Percentiles rank a stretch among this genome's conserved stretches.
These are phyloP conservation scores for Scelioninae gen. 1 DNA, from an alignment of 2,888 invertebrate genomes.

Conservation along the genomic window DNA sequence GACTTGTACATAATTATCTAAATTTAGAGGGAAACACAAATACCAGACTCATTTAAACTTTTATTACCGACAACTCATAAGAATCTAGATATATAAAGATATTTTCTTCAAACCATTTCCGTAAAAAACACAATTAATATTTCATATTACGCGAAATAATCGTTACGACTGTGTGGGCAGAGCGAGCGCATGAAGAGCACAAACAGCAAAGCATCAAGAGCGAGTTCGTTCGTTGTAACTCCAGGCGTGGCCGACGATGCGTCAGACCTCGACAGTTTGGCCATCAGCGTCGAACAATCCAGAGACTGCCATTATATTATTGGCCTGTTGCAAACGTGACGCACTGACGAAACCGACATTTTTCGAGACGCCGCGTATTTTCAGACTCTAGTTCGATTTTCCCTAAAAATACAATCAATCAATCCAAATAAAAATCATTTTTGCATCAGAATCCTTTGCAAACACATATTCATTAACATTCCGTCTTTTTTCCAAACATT, in stretches of 20 bases:
- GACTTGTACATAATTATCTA: too few species aligned
- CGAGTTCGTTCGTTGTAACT: constrained; percentile 55
- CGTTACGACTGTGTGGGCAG: constrained; percentile 28
- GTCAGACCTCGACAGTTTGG: constrained; percentile 62
- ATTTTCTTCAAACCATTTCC: too few species aligned
- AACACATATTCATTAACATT: too few species aligned
- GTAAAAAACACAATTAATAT: too few species aligned
- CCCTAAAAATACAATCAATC: too few species aligned
- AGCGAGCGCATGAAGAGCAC: constrained; percentile 5
- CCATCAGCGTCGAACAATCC: constrained; percentile 55
- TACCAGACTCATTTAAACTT: too few species aligned
- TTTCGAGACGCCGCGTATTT: constrained; percentile 4
- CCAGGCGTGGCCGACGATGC: constrained; percentile 64
- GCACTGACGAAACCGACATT: constrained; percentile 18
- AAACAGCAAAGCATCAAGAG: not conserved
- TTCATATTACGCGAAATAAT: constrained; percentile 28
- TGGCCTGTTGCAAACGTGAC: constrained; percentile 44
- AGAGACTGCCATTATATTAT: constrained; percentile 48
- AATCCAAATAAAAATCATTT: too few species aligned
- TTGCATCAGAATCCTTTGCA: too few species aligned
- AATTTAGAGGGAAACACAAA: too few species aligned
- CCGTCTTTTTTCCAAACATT: too few species aligned
- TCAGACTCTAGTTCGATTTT: not conserved
- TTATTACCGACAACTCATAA: too few species aligned
- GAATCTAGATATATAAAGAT: too few species aligned